phyloP scores from a whole-genome alignment of 1,140 invertebrate genomes.

The Bombus soroeensis region DNA sequence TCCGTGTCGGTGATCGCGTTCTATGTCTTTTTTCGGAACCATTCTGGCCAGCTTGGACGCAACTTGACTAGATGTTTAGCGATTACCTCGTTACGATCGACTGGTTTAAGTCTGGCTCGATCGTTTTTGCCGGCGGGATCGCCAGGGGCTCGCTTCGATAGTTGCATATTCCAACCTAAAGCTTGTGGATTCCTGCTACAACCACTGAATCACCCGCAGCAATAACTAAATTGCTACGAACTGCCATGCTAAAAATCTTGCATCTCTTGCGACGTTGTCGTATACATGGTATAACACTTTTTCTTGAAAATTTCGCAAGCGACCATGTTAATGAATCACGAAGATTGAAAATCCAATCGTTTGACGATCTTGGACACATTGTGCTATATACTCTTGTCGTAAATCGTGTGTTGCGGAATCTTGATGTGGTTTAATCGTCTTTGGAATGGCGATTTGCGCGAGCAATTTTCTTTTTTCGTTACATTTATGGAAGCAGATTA shows the following conservation, averaged over 20 bases:
- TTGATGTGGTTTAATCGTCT: not conserved
- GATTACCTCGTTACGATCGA: constrained; percentile 54
- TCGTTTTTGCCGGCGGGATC: constrained; percentile 12
- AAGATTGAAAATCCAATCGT: constrained; percentile 1
- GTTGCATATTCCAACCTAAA: not conserved
- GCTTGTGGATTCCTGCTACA: not conserved
- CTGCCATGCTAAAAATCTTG: not conserved
- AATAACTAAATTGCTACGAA: not conserved
- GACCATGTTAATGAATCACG: not conserved
- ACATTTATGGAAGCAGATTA: not conserved
- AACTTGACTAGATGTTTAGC: constrained; percentile 18
- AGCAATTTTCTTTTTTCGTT: not conserved
- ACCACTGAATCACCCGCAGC: not conserved
- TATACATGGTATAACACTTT: not conserved
- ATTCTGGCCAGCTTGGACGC: not conserved
- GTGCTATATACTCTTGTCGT: not conserved
- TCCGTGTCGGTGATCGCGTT: constrained; percentile 14
- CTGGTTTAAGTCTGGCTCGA: constrained; percentile 28
- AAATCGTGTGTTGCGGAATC: not conserved
- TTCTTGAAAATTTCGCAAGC: not conserved
- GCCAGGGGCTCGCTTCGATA: not conserved
- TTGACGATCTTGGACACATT: not conserved
- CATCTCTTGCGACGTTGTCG: too few relatives aligned
- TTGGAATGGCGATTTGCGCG: not conserved
- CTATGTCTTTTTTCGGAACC: not conserved